Evolutionary conservation across 2,797 vertebrate genomes (phyloP).

Genomic region (Fratercula arctica): DNA sequence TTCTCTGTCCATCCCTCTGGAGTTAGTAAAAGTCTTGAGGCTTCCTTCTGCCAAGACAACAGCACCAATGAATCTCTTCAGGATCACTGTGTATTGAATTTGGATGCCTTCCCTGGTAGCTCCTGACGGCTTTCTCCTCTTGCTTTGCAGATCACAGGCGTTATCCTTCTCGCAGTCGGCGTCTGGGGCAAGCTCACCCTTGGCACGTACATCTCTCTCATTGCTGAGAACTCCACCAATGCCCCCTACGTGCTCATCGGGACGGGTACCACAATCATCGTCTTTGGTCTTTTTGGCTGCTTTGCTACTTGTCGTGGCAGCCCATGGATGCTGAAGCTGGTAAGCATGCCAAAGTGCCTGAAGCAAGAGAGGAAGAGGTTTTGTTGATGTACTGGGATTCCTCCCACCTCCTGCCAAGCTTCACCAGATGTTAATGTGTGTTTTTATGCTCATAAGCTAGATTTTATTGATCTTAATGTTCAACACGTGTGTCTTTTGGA

Average conservation of each 20-base stretch:
- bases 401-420: background rate
- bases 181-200: slow-evolving; percentile 98
- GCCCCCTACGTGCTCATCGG: slow-evolving; percentile 97
- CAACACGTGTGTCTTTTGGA: background rate
- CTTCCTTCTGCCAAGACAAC: background rate
- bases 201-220: slow-evolving; percentile 96
- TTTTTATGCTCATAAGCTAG: background rate
- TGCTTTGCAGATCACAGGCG: slow-evolving; percentile 91
- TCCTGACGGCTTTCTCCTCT: background rate
- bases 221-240: slow-evolving; percentile 98
- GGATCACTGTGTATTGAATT: background rate
- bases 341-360: slow-evolving; percentile 70
- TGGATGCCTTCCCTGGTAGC: background rate
- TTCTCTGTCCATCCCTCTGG: background rate
- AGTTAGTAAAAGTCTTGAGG: background rate
- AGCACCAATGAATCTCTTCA: background rate
- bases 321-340: slow-evolving; percentile 99
- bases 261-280: slow-evolving; percentile 95
- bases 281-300: slow-evolving; percentile 97
- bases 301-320: slow-evolving; percentile 98
- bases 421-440: background rate
- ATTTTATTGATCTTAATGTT: slow-evolving; percentile 1
- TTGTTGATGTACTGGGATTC: background rate
- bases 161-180: slow-evolving; percentile 94
- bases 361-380: background rate